A percentile compares a stretch with the other conserved stretches of the same genome.
Evolutionary conservation across 2,888 invertebrate genomes (phyloP).

Genomic region (Drosophila acutilabella): DNA sequence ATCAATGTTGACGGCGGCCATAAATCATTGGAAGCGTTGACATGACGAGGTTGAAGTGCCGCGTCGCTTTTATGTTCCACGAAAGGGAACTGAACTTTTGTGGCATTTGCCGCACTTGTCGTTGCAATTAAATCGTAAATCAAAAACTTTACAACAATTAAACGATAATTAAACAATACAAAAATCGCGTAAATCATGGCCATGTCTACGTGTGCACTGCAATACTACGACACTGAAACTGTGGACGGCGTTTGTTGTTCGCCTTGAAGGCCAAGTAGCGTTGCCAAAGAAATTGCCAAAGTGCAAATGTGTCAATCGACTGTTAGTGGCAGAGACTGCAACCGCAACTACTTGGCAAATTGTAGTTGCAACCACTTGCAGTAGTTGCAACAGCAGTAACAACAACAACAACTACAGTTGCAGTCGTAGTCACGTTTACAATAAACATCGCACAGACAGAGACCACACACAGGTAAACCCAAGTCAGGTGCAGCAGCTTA

Average conservation of each 20-base stretch:
- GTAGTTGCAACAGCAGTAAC: constrained; percentile 1
- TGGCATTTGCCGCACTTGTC: constrained; percentile 64
- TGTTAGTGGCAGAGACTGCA: constrained; percentile 61
- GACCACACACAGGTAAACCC: constrained; percentile 16
- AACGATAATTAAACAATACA: constrained; percentile 76
- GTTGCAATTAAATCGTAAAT: constrained; percentile 78
- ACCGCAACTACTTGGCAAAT: constrained; percentile 9
- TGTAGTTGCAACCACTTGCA: constrained; percentile 17
- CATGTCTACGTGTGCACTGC: constrained; percentile 8
- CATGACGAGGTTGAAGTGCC: constrained; percentile 31
- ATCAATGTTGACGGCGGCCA: constrained; percentile 69
- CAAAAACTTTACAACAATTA: constrained; percentile 76
- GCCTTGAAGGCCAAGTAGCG: constrained; percentile 39
- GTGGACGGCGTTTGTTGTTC: constrained; percentile 6
- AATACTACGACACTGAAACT: constrained; percentile 25
- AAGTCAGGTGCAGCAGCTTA: constrained; percentile 64
- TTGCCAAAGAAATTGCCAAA: constrained; percentile 64
- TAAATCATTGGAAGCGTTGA: constrained; percentile 70
- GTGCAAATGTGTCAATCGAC: constrained; percentile 79
- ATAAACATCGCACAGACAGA: constrained; percentile 61
- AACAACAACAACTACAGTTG: constrained; percentile 29
- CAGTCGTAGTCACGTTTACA: constrained; percentile 73
- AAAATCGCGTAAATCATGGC: constrained; percentile 72
- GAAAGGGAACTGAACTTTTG: constrained; percentile 19
- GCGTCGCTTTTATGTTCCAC: constrained; percentile 41